Conservation (phyloP, 2,797 vertebrate genomes). For the Malurus leucopterus region DNA sequence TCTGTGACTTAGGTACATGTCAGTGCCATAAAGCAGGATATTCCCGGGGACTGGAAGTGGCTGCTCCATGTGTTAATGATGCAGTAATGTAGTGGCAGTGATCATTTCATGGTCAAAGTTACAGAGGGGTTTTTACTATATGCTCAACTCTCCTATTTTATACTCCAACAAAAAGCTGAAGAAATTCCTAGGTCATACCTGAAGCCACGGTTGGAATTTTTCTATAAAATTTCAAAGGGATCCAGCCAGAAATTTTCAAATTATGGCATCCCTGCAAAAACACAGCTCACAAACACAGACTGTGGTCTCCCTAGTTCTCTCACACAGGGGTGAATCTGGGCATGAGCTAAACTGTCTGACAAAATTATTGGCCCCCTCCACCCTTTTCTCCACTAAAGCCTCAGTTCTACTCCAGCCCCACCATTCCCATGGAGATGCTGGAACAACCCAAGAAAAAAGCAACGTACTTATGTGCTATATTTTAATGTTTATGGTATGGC, state of each 20-base stretch:
- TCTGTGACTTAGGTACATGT: not conserved
- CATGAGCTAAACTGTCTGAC: not conserved
- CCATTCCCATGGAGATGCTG: not conserved
- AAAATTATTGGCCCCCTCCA: not conserved
- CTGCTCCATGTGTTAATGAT: not conserved
- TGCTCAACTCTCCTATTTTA: not conserved
- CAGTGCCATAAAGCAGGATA: not conserved
- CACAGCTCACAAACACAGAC: not conserved
- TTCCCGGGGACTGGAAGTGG: not conserved
- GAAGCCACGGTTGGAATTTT: not conserved
- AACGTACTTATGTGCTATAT: not conserved
- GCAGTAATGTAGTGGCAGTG: not conserved
- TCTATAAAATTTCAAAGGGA: not conserved
- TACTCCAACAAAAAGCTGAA: not conserved
- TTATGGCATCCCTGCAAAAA: not conserved
- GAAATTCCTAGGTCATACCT: not conserved
- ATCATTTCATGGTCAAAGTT: not conserved
- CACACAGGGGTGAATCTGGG: not conserved
- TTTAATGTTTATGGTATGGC: constrained; percentile 30
- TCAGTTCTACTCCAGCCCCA: not conserved
- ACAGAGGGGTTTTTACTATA: not conserved
- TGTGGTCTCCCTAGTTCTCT: not conserved
- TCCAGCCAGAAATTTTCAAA: not conserved
- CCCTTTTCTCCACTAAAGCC: not conserved
- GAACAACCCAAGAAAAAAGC: not conserved